Conservation (phyloP, 2,888 invertebrate genomes). For the Nymphalis c-album region DNA sequence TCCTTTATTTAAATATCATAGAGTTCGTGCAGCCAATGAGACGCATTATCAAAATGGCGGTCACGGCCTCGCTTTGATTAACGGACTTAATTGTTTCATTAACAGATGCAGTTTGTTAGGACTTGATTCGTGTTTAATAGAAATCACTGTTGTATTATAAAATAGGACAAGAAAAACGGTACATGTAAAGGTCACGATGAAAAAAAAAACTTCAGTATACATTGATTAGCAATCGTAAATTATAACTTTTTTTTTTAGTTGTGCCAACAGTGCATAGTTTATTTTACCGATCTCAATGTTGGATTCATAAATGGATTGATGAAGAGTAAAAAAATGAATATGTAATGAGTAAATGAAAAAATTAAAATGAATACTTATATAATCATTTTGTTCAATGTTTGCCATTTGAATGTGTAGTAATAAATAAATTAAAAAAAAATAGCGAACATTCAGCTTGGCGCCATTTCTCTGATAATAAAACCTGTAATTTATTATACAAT, state of each 20-base stretch:
- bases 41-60: slow-evolving; percentile 43
- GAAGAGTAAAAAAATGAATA: no score
- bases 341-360: no score
- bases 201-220: not conserved
- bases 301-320: no score
- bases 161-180: slow-evolving; percentile 1
- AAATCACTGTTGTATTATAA: slow-evolving; percentile 13
- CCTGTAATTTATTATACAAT: no score
- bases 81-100: slow-evolving; percentile 33
- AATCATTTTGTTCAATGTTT: not conserved
- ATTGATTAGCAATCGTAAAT: no score
- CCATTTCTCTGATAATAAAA: no score
- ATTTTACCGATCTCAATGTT: no score
- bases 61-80: slow-evolving; percentile 46
- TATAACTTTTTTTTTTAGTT: not conserved
- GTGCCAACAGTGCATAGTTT: no score
- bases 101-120: slow-evolving; percentile 17
- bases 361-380: no score
- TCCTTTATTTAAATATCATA: slow-evolving; percentile 19
- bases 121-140: slow-evolving; percentile 11
- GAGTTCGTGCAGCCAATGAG: slow-evolving; percentile 24
- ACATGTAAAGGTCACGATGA: not conserved
- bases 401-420: slow-evolving; percentile 5
- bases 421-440: slow-evolving; percentile 16
- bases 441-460: not conserved